Conservation (phyloP, 2,113 vertebrate species). For the Eudyptes chrysolophus region DNA sequence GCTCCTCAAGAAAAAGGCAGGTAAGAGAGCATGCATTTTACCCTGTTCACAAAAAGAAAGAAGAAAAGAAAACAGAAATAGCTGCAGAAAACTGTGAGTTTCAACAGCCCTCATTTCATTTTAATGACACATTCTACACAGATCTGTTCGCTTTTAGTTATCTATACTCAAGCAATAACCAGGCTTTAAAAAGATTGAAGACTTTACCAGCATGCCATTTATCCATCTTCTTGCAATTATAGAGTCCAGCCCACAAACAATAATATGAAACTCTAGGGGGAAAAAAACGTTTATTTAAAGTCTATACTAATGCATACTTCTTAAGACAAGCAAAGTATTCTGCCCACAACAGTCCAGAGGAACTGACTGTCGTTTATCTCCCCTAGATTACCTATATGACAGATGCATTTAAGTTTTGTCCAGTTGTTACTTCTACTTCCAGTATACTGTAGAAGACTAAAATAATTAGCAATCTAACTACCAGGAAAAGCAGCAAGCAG, state of each 20-base stretch:
- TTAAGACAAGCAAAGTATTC: not conserved
- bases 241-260: conserved; percentile 96
- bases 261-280: conserved; percentile 90
- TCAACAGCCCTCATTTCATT: not conserved
- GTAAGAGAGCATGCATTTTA: not conserved
- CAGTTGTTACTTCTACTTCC: not conserved
- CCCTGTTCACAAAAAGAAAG: not conserved
- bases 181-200: not conserved
- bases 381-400: not conserved
- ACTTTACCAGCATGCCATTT: conserved; percentile 94
- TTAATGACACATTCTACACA: not conserved
- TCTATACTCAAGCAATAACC: not conserved
- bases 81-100: not conserved
- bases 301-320: not conserved
- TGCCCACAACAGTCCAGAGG: not conserved
- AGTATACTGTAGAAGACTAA: not conserved
- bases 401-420: not conserved
- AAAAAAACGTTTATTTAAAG: not conserved
- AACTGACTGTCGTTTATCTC: not conserved
- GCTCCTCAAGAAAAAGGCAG: not conserved
- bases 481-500: not conserved
- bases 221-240: conserved; percentile 95
- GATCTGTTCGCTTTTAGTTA: not conserved
- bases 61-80: not conserved
- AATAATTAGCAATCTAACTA: not conserved